Evolutionary conservation across 2,113 vertebrate species (phyloP).

Genomic region (Microcebus ravelobensis): DNA sequence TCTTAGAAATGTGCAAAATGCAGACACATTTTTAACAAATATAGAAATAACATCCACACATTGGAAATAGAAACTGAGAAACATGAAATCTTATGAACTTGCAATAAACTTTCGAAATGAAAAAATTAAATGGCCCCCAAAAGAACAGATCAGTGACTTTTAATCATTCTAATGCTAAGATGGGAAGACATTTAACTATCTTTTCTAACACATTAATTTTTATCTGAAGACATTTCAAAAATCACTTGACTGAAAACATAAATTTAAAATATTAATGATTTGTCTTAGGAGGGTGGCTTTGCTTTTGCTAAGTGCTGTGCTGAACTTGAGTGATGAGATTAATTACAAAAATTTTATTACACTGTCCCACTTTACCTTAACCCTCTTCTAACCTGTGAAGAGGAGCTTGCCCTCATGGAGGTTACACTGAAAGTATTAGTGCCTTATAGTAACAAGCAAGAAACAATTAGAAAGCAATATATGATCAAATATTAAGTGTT

Average conservation of each 20-base stretch:
- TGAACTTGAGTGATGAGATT: neutral
- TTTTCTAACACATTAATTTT: constrained; percentile 70
- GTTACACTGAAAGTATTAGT: neutral
- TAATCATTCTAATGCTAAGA: constrained; percentile 59
- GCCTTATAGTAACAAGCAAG: neutral
- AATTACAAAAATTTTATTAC: neutral
- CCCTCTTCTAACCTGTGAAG: neutral
- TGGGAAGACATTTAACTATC: constrained; percentile 54
- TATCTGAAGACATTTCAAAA: constrained; percentile 61
- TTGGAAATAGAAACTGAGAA: constrained; percentile 80
- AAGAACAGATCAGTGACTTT: constrained; percentile 71
- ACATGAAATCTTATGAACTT: constrained; percentile 69
- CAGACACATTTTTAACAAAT: constrained; percentile 80
- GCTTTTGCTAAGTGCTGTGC: neutral
- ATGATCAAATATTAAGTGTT: no score
- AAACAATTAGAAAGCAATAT: neutral
- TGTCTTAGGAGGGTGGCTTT: neutral
- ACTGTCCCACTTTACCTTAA: neutral
- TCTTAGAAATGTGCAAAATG: constrained; percentile 81
- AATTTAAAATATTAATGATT: constrained; percentile 46
- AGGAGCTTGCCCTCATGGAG: neutral
- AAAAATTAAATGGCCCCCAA: constrained; percentile 67
- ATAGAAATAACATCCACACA: constrained; percentile 82
- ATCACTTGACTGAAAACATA: constrained; percentile 50
- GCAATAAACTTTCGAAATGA: constrained; percentile 76